A percentile compares a stretch with the other conserved stretches of the same genome.
These are phyloP conservation scores for Plagiodera versicolora DNA, from an alignment of 2,888 invertebrate genomes.

Conservation along the genomic window DNA sequence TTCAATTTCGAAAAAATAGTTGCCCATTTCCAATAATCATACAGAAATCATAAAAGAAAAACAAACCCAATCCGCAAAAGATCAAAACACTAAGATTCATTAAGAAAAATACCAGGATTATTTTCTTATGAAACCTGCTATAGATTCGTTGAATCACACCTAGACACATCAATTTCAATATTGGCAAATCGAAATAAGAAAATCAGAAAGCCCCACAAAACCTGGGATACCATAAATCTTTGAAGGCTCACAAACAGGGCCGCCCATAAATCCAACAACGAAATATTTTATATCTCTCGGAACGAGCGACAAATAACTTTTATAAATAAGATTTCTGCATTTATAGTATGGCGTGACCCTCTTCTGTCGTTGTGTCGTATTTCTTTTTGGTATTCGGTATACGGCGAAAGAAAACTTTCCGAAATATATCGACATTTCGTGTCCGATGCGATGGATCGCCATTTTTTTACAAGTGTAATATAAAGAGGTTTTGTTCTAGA, in stretches of 20 bases:
- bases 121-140: no score
- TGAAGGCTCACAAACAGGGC: conserved; percentile 7
- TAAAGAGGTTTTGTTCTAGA: neutral
- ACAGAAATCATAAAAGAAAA: no score
- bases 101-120: no score
- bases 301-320: conserved; percentile 27
- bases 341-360: conserved; percentile 21
- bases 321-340: conserved; percentile 24
- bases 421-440: conserved; percentile 6
- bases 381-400: conserved; percentile 11
- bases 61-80: no score
- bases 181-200: neutral
- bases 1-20: no score
- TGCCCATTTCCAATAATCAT: no score
- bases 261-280: conserved; percentile 18
- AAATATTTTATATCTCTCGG: conserved; percentile 24
- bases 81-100: no score
- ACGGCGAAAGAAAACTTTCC: conserved; percentile 6
- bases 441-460: neutral
- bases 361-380: conserved; percentile 22
- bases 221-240: neutral
- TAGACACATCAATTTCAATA: neutral
- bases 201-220: conserved; percentile 4
- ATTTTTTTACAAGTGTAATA: conserved; percentile 6
- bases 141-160: neutral